Conservation (phyloP, 2,797 vertebrate species). For the Myotis planiceps region DNA sequence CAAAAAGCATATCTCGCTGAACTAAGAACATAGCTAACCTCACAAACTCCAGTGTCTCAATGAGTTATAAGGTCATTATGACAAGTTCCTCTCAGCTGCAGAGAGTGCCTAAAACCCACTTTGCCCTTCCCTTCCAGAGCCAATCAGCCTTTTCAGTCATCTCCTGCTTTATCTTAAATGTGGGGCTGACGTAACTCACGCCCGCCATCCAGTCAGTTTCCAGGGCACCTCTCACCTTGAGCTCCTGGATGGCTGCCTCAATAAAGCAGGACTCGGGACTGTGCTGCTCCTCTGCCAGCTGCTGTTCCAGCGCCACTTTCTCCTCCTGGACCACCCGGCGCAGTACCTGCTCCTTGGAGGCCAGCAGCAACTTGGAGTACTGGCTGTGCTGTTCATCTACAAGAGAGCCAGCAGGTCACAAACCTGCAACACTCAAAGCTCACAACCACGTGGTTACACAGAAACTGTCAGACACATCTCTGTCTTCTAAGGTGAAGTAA, state of each 20-base stretch:
- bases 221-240: slow-evolving; percentile 86
- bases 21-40: slow-evolving; percentile 5
- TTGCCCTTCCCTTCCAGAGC: not conserved
- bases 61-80: not conserved
- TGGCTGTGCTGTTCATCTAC: slow-evolving; percentile 92
- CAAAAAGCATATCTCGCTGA: slow-evolving; percentile 11
- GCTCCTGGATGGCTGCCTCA: slow-evolving; percentile 91
- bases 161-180: not conserved
- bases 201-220: not conserved
- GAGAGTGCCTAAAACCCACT: not conserved
- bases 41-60: not conserved
- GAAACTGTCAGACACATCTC: not conserved
- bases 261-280: slow-evolving; percentile 92
- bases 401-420: slow-evolving; percentile 11
- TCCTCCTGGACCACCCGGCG: slow-evolving; percentile 92
- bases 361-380: slow-evolving; percentile 97
- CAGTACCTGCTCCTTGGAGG: slow-evolving; percentile 93
- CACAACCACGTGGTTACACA: fast-evolving
- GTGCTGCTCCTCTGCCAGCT: slow-evolving; percentile 91
- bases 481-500: not conserved
- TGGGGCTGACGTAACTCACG: not conserved
- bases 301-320: slow-evolving; percentile 89
- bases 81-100: not conserved
- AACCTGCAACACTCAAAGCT: not conserved
- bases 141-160: not conserved